Evolutionary conservation across 1,140 invertebrate species (phyloP).

Genomic region (Druon quercuslanigerum): DNA sequence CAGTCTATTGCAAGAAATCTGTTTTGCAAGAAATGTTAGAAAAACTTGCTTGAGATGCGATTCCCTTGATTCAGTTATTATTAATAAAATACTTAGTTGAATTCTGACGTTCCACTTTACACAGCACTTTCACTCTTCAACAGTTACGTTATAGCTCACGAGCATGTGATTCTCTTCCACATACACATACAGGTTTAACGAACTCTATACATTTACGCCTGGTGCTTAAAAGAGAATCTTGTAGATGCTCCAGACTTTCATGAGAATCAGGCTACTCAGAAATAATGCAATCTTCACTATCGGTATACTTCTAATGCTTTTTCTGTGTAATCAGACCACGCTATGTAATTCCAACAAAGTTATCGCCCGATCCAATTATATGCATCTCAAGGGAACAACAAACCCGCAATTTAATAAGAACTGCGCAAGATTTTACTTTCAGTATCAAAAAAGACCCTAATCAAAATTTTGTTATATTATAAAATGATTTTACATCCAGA

Average conservation of each 20-base stretch:
- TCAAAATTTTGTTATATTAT: too few relatives aligned
- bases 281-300: constrained; percentile 25
- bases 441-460: neutral
- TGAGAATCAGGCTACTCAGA: constrained; percentile 40
- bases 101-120: constrained; percentile 50
- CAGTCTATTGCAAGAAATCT: too few relatives aligned
- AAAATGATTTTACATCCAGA: too few relatives aligned
- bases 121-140: constrained; percentile 54
- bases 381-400: constrained; percentile 20
- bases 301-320: constrained; percentile 8
- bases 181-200: constrained; percentile 25
- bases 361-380: constrained; percentile 18
- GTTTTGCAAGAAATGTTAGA: constrained; percentile 1
- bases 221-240: neutral
- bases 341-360: constrained; percentile 23
- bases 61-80: constrained; percentile 22
- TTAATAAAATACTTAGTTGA: constrained; percentile 29
- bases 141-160: constrained; percentile 47
- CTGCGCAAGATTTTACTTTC: constrained; percentile 1
- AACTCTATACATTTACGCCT: constrained; percentile 28
- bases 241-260: constrained; percentile 44
- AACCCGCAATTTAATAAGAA: neutral
- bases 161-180: neutral
- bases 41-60: neutral
- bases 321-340: constrained; percentile 5